These are phyloP conservation scores for Daboia siamensis DNA, from an alignment of 2,113 vertebrate species.

Conservation along the genomic window DNA sequence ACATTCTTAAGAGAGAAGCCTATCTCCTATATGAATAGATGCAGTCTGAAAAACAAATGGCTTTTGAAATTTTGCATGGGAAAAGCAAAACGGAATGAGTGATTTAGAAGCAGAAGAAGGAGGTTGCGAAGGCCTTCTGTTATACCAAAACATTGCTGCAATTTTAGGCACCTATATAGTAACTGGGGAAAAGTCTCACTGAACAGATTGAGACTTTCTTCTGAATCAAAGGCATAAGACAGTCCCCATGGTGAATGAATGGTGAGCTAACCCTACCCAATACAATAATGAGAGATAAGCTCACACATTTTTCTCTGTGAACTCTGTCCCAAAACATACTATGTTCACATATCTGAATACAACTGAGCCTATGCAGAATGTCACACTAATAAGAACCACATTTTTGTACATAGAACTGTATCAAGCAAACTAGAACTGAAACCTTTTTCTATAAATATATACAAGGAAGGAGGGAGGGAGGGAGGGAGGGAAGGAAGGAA, in stretches of 20 bases:
- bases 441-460: not conserved
- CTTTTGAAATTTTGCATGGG: not conserved
- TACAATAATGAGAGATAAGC: not conserved
- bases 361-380: not conserved
- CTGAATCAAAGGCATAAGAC: not conserved
- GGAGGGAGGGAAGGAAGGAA: rapidly evolving
- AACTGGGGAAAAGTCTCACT: not conserved
- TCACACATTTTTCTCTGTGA: not conserved
- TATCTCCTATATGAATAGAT: not conserved
- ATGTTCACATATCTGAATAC: not conserved
- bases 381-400: not conserved
- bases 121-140: not conserved
- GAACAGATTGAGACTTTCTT: not conserved
- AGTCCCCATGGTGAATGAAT: not conserved
- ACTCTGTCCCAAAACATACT: not conserved
- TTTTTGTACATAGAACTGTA: not conserved
- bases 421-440: not conserved
- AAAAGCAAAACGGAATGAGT: not conserved
- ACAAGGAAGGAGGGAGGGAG: not conserved
- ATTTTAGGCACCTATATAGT: not conserved
- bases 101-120: not conserved
- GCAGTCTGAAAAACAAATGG: not conserved
- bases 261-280: not conserved
- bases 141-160: not conserved
- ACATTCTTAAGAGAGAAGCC: not conserved